These are phyloP conservation scores for Coptodon rendalli DNA, from an alignment of 2,113 vertebrate species.

Conservation along the genomic window DNA sequence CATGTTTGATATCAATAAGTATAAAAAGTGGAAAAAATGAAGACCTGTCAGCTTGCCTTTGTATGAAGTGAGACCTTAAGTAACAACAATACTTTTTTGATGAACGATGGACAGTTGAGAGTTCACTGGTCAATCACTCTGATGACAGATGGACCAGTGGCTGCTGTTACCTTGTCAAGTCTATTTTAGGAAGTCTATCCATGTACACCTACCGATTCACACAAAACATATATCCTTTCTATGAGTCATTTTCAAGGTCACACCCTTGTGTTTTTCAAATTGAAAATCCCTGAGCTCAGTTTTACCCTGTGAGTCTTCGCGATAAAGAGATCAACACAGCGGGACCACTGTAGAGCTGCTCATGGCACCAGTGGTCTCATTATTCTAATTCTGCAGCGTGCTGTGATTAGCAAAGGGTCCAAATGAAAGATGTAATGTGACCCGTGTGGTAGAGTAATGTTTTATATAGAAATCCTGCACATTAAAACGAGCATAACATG, in stretches of 20 bases:
- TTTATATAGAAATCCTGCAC: background rate
- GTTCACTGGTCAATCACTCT: background rate
- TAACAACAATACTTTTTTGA: constrained; percentile 15
- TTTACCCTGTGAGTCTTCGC: constrained; percentile 10
- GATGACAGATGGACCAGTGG: constrained; percentile 1
- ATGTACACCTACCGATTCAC: background rate
- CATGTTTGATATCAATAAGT: background rate
- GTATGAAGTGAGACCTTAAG: constrained; percentile 19
- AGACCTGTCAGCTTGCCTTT: constrained; percentile 8
- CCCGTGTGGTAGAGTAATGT: background rate
- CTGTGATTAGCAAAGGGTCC: constrained; percentile 40
- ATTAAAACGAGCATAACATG: background rate
- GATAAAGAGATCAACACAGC: constrained; percentile 49
- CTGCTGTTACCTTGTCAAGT: constrained; percentile 3
- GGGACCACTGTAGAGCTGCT: background rate
- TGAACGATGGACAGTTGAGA: constrained; percentile 12
- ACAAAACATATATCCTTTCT: background rate
- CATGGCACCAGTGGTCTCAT: constrained; percentile 18
- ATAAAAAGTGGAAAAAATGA: background rate
- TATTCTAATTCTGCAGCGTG: constrained; percentile 28
- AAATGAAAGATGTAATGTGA: constrained; percentile 19
- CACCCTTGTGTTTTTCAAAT: background rate
- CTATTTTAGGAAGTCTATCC: background rate
- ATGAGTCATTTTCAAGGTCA: constrained; percentile 37
- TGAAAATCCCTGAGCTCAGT: constrained; percentile 26